Base-by-base conservation (phyloP, 2,113 vertebrate species). In the Neolamprologus cancellatus region DNA sequence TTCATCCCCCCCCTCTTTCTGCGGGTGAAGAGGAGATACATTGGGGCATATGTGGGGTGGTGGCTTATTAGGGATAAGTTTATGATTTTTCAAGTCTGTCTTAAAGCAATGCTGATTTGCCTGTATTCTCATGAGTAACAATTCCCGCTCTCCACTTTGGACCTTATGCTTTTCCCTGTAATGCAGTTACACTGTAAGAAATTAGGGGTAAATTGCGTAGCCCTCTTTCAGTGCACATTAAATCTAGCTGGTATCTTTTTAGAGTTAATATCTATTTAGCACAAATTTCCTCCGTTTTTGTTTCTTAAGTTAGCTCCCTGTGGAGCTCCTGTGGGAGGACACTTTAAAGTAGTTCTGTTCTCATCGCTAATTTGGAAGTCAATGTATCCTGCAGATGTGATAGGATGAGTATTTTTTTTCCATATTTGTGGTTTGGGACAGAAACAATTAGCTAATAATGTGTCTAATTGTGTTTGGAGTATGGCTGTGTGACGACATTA, bases 1-100 rank as follows among this genome's bases (percentile, higher is more conserved):
- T 94, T 91, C 78, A 87, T 88, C 90, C 15, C 90, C 20, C 53
- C 30, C 39, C 20, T 46, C 59, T 82, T 59, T 91, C 71, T 18
- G 17, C 28, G 81, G 89, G 41, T 92, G 81, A 66, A 64, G 81
- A 78, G 83, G 55, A 74, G 85, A 85, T 64, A 54, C 17, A 71
- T 52, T 36, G 36, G 34, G 50, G 59, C 36, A 20, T 87, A 39
- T 78, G 52, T 78, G 15, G 3, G 28, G 74, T 53, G 54, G 32
- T 61, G 71, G 55, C 44, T 52, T 61, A 11, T 41, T 61, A 28
- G 48, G 54, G 53, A 57, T 81, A 74, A 13, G 41, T 76, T 76
- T 23, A 55, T 32, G 46, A 44, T 78, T 83, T 50, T 41, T 20
- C 18, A 64, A 44, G 25, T 71, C 34, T 44, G 59, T 81, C 44